phyloP scores from a whole-genome alignment of 2,113 vertebrate species.

The Axis porcinus region DNA sequence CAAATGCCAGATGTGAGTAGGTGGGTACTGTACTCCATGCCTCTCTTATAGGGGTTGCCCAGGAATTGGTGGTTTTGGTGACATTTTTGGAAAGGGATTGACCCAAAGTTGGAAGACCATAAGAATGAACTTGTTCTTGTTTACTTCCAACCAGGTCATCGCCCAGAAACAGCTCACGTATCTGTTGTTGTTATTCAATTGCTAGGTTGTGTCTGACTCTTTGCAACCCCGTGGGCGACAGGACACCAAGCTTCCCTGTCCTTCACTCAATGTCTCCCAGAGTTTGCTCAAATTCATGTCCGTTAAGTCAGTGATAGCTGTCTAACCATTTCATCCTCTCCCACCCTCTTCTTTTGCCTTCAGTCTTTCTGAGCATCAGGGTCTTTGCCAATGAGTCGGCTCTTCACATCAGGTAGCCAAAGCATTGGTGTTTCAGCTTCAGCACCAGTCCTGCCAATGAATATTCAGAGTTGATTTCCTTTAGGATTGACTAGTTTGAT shows the following conservation, averaged over 20 bases:
- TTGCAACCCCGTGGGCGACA: accelerated
- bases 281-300: background rate
- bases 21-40: background rate
- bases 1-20: background rate
- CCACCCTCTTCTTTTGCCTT: background rate
- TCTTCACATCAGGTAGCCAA: background rate
- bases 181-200: background rate
- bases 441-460: background rate
- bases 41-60: background rate
- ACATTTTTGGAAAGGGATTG: background rate
- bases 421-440: background rate
- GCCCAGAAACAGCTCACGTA: background rate
- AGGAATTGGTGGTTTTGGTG: background rate
- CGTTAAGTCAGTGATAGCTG: background rate
- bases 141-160: background rate
- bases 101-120: background rate
- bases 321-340: background rate
- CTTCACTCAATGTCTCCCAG: background rate
- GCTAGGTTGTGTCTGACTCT: background rate
- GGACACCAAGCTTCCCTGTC: background rate
- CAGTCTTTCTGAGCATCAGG: background rate
- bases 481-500: background rate
- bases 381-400: background rate
- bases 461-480: background rate
- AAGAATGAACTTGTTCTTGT: background rate